Evolutionary conservation across 2,888 invertebrate species (phyloP), one percentile per base, ranked within the genome.

Genomic region (Oxytorus armatus): DNA sequence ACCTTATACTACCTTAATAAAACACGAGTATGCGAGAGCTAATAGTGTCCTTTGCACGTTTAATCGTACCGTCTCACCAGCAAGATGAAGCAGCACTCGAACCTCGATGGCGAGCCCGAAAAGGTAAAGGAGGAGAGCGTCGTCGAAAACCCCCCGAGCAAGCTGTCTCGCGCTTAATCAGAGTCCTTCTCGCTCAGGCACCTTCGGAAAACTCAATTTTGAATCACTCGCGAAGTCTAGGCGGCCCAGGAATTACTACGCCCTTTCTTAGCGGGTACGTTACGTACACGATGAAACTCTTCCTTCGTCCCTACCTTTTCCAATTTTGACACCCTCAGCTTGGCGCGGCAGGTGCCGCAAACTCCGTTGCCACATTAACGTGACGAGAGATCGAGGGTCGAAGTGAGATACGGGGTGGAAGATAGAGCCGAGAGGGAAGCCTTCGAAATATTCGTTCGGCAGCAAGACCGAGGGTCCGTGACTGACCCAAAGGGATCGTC

Each of bases 181-280:
- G 89, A 89, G 89, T 90, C 89, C 89, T 86, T 88, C 87, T 84
- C 88, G 89, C 89, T 91, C 90, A 90, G 88, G 84, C 85, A 82
- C 84, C 86, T 85, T 81, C 83, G 88, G 86, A 89, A 91, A 92
- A 92, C 91, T 91, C 90, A 90, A 92, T 92, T 92, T 91, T 89
- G 90, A 90, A 86, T 83, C 76, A 49, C 73, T 69, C 68, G 59
- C 51, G 25, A 42, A 77, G 75, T 42, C 80, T 70, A 44, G 85
- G 83, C 83, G 82, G 85, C 83, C 87, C 85, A 73, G 66, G 36
- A 51, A 53, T 53, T 14, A 51, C 39, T 51, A 53, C 39, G 16
- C 23, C 23, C 23, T 14, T 23, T 36, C 86, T 87, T 14, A n/a
- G n/a, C n/a, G 61, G 16, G 10, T 68, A 68, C 42, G 25, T 51